Conservation (phyloP, 2,888 invertebrate species). For the Flabesymbios commensalis region DNA sequence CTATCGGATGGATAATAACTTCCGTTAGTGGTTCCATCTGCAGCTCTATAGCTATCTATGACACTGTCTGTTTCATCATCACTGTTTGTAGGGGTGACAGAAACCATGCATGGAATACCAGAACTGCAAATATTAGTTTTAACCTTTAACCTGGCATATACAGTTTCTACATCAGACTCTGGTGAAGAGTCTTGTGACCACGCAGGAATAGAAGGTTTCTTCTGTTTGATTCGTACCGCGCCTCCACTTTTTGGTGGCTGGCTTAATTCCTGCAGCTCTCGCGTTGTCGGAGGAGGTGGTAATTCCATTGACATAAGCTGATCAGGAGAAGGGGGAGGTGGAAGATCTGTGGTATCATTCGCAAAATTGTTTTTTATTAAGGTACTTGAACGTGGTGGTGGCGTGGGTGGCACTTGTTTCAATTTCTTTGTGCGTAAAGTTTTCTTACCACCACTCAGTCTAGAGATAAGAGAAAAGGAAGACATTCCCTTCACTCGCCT, state of each 20-base stretch:
- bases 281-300: no score
- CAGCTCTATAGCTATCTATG: constrained; percentile 3
- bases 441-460: neutral
- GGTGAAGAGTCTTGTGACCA: neutral
- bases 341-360: no score
- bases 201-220: neutral
- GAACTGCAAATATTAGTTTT: constrained; percentile 48
- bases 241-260: no score
- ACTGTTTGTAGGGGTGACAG: constrained; percentile 35
- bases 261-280: no score
- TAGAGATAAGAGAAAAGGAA: neutral
- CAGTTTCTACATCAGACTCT: constrained; percentile 11
- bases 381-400: no score
- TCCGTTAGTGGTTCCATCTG: constrained; percentile 1
- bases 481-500: no score
- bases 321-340: no score
- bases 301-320: no score
- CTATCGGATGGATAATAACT: neutral
- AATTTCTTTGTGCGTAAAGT: no score
- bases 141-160: constrained; percentile 45
- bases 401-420: neutral
- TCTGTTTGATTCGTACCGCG: no score
- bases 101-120: constrained; percentile 48
- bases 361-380: no score
- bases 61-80: constrained; percentile 41